phyloP scores from a whole-genome alignment of 64 coral and sea anemone genomes.

The Porites australiensis region DNA sequence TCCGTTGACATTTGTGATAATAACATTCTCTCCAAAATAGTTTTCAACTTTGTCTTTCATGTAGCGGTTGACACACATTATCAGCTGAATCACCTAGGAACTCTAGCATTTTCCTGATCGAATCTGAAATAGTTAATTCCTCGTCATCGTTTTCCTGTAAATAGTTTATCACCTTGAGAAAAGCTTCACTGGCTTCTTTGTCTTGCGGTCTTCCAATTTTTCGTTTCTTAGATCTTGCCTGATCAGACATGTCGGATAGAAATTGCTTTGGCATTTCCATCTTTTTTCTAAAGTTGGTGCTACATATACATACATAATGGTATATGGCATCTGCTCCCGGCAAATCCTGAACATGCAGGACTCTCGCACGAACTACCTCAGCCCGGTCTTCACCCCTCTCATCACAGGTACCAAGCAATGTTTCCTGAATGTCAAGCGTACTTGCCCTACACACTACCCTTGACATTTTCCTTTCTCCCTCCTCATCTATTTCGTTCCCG shows the following conservation, averaged over 20 bases:
- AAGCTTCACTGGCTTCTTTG: conserved; percentile 41
- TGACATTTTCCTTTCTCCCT: conserved; percentile 37
- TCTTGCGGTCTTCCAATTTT: conserved; percentile 50
- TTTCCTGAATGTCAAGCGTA: conserved; percentile 64
- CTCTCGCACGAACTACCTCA: conserved; percentile 44
- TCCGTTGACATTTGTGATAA: conserved; percentile 44
- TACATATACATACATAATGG: too few relatives aligned
- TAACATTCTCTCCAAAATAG: conserved; percentile 30
- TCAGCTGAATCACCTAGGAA: background rate
- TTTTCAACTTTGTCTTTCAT: conserved; percentile 42
- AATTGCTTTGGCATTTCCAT: conserved; percentile 38
- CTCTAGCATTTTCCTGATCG: conserved; percentile 47
- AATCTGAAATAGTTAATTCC: conserved; percentile 45
- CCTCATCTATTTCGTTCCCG: conserved; percentile 25
- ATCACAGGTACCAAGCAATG: conserved; percentile 3
- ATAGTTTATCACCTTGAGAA: conserved; percentile 2
- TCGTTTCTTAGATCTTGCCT: conserved; percentile 25
- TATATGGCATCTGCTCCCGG: conserved; percentile 55
- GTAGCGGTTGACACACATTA: background rate
- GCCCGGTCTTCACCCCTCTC: conserved; percentile 46
- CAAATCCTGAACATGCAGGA: conserved; percentile 44
- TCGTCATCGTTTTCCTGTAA: conserved; percentile 69
- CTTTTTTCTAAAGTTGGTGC: background rate
- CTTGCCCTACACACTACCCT: conserved; percentile 38
- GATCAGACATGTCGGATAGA: conserved; percentile 3